Conservation (phyloP, 2,797 vertebrate genomes). For the Gymnothorax javanicus region DNA sequence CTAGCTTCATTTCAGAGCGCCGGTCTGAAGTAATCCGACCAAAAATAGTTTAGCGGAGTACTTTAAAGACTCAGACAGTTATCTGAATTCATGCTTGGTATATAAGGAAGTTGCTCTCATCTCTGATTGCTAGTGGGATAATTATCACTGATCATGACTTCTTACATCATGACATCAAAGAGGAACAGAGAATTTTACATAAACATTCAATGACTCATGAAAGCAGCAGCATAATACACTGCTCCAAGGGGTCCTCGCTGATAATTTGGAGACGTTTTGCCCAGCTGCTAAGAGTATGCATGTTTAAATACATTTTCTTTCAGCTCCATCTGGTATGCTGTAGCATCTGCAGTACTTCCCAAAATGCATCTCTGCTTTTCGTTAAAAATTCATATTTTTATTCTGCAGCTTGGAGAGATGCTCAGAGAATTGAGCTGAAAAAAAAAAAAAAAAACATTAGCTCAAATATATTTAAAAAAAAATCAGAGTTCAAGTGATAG, state of each 20-base stretch:
- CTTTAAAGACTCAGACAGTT: background rate
- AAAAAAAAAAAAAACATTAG: background rate
- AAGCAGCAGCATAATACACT: conserved; percentile 26
- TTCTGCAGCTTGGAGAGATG: conserved; percentile 43
- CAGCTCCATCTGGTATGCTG: conserved; percentile 51
- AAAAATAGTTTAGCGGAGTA: background rate
- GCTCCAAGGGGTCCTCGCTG: conserved; percentile 38
- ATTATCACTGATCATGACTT: background rate
- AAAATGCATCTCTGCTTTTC: conserved; percentile 35
- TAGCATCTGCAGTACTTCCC: conserved; percentile 29
- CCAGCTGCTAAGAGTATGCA: conserved; percentile 45
- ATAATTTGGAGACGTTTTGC: conserved; percentile 43
- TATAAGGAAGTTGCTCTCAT: background rate
- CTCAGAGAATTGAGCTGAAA: background rate
- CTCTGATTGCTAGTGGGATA: background rate
- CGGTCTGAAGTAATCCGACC: background rate
- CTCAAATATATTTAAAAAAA: background rate
- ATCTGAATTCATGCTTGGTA: conserved; percentile 3
- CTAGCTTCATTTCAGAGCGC: conserved; percentile 1
- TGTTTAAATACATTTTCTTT: conserved; percentile 54
- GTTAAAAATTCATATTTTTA: conserved; percentile 25
- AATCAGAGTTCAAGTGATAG: background rate
- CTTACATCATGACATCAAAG: conserved; percentile 15
- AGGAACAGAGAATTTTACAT: conserved; percentile 29
- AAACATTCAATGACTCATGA: conserved; percentile 46